phyloP scores from a whole-genome alignment of 2,888 invertebrate species.

The Drosophila pegasa region DNA sequence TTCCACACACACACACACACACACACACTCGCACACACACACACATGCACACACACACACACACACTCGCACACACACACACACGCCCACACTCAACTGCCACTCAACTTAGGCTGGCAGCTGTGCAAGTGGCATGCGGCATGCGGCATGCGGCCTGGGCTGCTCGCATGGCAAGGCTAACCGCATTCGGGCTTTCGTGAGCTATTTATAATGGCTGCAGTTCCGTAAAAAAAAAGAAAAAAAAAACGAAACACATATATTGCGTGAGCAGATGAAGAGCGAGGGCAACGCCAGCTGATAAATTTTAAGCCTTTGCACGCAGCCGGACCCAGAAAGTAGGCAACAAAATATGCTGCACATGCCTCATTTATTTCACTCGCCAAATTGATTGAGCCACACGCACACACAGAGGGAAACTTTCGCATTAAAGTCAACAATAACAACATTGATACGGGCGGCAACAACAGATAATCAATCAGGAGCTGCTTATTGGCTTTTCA shows the following conservation, averaged over 20 bases:
- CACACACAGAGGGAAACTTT: constrained; percentile 27
- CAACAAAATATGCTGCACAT: constrained; percentile 49
- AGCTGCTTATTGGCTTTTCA: constrained; percentile 79
- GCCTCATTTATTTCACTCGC: constrained; percentile 74
- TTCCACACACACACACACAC: background rate
- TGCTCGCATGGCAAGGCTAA: constrained; percentile 8
- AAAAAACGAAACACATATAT: background rate
- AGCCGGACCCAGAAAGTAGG: constrained; percentile 31
- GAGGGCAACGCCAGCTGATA: constrained; percentile 21
- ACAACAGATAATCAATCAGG: constrained; percentile 76
- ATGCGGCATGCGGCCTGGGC: constrained; percentile 19
- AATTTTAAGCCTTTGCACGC: constrained; percentile 61
- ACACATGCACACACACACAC: background rate
- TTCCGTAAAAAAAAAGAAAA: constrained; percentile 6
- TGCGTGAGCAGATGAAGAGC: constrained; percentile 5
- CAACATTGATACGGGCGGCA: constrained; percentile 38
- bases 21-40: background rate
- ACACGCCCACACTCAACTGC: constrained; percentile 11
- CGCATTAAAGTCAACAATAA: constrained; percentile 46
- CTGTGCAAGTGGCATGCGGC: constrained; percentile 23
- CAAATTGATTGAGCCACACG: constrained; percentile 70
- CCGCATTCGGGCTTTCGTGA: constrained; percentile 22
- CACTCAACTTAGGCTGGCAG: constrained; percentile 27
- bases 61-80: background rate
- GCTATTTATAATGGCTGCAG: constrained; percentile 49